Percentiles rank a stretch among this genome's conserved stretches.
These are phyloP conservation scores for Cherax destructor DNA, from an alignment of 1,140 invertebrate species.

Conservation along the genomic window DNA sequence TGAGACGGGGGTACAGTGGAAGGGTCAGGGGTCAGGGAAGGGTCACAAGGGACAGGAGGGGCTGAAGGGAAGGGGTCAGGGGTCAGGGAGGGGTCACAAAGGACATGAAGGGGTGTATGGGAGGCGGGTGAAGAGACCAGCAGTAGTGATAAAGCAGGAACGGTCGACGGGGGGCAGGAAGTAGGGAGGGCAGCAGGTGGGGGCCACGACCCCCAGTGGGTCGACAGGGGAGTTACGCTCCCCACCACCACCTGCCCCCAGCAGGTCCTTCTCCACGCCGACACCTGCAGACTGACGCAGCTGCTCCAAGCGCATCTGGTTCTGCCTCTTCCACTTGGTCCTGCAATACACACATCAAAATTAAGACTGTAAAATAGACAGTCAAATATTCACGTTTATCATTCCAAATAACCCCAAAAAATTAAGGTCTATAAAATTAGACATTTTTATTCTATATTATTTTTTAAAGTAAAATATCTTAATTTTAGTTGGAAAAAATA, in stretches of 20 bases:
- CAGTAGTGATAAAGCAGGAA: slow-evolving; percentile 71
- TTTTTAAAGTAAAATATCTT: too few species aligned
- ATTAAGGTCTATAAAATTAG: too few species aligned
- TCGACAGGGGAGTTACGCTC: slow-evolving; percentile 63
- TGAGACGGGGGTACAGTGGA: neutral
- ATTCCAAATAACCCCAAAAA: too few species aligned
- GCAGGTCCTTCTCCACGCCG: slow-evolving; percentile 68
- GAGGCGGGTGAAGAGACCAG: slow-evolving; percentile 70
- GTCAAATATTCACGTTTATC: too few species aligned
- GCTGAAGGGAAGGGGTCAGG: slow-evolving; percentile 38
- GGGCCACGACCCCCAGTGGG: slow-evolving; percentile 33
- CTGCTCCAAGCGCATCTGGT: slow-evolving; percentile 89
- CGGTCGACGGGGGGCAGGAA: slow-evolving; percentile 66
- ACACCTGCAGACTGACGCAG: slow-evolving; percentile 83
- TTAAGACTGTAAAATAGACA: neutral
- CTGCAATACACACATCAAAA: slow-evolving; percentile 76
- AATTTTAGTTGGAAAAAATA: too few species aligned
- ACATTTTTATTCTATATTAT: too few species aligned
- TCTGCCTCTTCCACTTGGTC: slow-evolving; percentile 96
- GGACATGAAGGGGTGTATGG: slow-evolving; percentile 67
- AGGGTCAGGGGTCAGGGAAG: neutral
- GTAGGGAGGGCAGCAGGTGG: slow-evolving; percentile 68
- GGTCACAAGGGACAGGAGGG: slow-evolving; percentile 53
- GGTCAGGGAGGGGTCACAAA: slow-evolving; percentile 68
- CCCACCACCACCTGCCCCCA: slow-evolving; percentile 62